Evolutionary conservation across 2,888 invertebrate species (phyloP), one percentile per base, ranked within the genome.

Genomic region (Lasioglossum calceatum): DNA sequence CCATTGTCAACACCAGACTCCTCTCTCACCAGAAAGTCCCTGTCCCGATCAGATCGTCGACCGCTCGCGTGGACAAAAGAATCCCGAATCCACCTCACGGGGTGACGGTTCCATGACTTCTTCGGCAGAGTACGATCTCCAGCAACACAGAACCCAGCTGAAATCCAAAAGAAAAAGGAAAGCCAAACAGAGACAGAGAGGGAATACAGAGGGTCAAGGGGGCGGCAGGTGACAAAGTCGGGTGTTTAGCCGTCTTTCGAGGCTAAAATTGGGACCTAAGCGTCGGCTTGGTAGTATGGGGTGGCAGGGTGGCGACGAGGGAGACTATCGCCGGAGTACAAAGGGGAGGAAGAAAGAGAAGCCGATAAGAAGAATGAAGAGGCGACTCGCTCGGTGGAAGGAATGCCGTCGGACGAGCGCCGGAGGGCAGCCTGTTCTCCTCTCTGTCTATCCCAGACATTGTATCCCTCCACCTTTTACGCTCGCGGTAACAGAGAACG

Each of bases 401-500:
- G 95, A 95, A 95, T 95, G 95, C 95, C 95, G 95, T 95, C 94
- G 95, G 94, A 95, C 95, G 94, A 95, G 95, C 95, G 94, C 95
- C 93, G 91, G 92, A 93, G 94, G 95, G 94, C 93, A 94, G 90
- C 90, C 89, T 90, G 89, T 88, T 92, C 90, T 87, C 89, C 91
- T 92, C 92, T 89, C 92, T 90, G 89, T 89, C 90, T 88, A 91
- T 89, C 91, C 90, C 88, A 88, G 88, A 91, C 91, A 85, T 79
- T 79, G 82, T 86, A 87, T 84, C 85, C 81, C 83, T 85, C 82
- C 88, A 84, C 85, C 84, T 84, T 90, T 82, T 82, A 75, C 87
- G 79, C 80, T 86, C 85, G 76, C 73, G 84, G 81, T 85, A 85
- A 88, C 74, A 87, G 88, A 89, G 86, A 89, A 89, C 87, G 72